Evolutionary conservation across 2,888 invertebrate species (phyloP).

Genomic region (Cordilura impudica): DNA sequence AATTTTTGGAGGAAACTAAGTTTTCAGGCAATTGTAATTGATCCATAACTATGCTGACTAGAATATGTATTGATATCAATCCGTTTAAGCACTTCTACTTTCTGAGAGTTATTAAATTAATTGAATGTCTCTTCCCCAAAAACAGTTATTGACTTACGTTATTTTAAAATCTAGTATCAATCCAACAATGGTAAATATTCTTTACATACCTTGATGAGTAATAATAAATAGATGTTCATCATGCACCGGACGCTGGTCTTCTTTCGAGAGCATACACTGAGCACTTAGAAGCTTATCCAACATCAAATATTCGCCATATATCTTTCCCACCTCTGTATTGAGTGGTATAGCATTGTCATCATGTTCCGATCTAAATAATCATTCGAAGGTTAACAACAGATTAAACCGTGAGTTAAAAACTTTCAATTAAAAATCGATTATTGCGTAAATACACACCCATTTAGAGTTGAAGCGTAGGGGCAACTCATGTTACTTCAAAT

Average conservation of each 20-base stretch:
- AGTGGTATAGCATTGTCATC: conserved; percentile 78
- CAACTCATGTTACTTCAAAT: conserved; percentile 71
- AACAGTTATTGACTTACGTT: no score
- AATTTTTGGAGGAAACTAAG: no score
- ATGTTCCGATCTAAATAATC: conserved; percentile 65
- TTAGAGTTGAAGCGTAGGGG: conserved; percentile 67
- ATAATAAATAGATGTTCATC: conserved; percentile 98
- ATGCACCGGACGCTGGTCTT: conserved; percentile 88
- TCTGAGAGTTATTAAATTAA: no score
- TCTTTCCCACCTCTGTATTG: conserved; percentile 87
- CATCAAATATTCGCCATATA: conserved; percentile 94
- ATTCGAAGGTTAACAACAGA: background rate
- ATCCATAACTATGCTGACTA: no score
- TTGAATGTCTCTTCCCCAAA: no score
- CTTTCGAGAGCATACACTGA: conserved; percentile 88
- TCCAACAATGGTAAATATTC: no score
- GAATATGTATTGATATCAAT: no score
- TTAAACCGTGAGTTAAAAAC: background rate
- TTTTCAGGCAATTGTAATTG: no score
- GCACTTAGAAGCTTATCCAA: conserved; percentile 90
- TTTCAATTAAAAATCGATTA: background rate
- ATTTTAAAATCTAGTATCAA: no score
- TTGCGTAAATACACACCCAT: conserved; percentile 67
- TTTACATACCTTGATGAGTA: conserved; percentile 94
- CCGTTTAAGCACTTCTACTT: no score